Conservation (phyloP, 2,888 invertebrate genomes). For the Cacoxenus indagator region DNA sequence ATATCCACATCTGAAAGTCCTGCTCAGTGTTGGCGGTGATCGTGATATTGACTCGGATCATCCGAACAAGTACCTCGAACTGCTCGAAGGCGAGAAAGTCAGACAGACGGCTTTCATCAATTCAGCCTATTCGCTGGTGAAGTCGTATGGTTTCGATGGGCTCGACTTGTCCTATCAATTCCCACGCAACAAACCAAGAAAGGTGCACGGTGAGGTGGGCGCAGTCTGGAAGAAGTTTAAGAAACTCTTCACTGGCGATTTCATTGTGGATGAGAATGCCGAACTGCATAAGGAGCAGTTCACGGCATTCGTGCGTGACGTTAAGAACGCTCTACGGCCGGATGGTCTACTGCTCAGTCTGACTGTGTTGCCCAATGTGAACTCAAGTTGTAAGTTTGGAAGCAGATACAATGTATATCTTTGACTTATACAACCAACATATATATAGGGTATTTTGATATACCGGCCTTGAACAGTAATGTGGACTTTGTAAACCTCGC, state of each 20-base stretch:
- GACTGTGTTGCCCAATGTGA: constrained; percentile 85
- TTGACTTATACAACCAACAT: background rate
- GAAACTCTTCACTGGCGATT: constrained; percentile 80
- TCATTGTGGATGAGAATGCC: constrained; percentile 81
- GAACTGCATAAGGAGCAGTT: constrained; percentile 85
- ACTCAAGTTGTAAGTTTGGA: constrained; percentile 76
- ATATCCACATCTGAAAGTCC: constrained; percentile 79
- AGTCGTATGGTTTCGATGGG: constrained; percentile 87
- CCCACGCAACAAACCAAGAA: constrained; percentile 82
- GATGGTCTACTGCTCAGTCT: constrained; percentile 78
- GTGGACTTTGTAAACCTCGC: constrained; percentile 85
- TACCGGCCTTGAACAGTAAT: constrained; percentile 79
- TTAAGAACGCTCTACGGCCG: constrained; percentile 79
- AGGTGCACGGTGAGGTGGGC: constrained; percentile 77
- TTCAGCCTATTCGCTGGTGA: constrained; percentile 79
- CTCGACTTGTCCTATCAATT: constrained; percentile 90
- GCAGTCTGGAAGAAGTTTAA: constrained; percentile 81
- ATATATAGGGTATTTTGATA: constrained; percentile 81
- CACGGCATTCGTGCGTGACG: constrained; percentile 81
- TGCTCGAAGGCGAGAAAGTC: constrained; percentile 81
- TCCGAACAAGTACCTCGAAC: constrained; percentile 77
- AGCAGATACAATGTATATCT: background rate
- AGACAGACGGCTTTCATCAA: constrained; percentile 81
- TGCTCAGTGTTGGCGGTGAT: constrained; percentile 84
- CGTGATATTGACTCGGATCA: constrained; percentile 77